Evolutionary conservation across 2,888 invertebrate genomes (phyloP), one percentile per base, ranked within the genome.

Genomic region (Amphipyra berbera): DNA sequence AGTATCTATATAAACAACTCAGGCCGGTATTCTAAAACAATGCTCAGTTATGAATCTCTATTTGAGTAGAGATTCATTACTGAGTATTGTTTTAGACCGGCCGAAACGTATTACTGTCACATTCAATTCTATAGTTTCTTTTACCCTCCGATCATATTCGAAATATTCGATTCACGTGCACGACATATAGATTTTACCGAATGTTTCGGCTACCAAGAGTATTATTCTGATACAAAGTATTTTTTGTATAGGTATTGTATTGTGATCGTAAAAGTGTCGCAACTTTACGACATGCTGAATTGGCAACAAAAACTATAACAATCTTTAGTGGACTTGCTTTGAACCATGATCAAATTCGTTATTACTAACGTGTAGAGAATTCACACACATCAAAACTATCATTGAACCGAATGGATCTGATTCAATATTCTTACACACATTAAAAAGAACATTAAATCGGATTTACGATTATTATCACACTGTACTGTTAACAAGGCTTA

Each of bases 201-300:
- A 50, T 57, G 12, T 53, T 42, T 48, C 21, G 21, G 14, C 35
- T 15, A 30, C 27, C n/a, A 38, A 35, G n/a, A n/a, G n/a, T n/a
- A n/a, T n/a, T n/a, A n/a, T 62, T 58, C n/a, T 37, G 55, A 45
- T 30, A 66, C 21, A 59, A 15, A 41, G 33, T 50, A 47, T 13
- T 47, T 60, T 57, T 57, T 67, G 14, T 57, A 49, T 41, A 49
- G 13, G 30, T 61, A 53, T n/a, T 33, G 53, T 69, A 44, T 58
- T 7, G 27, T 12, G 37, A 21, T 73, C 74, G 62, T 77, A 77
- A 77, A 78, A 47, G 44, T 50, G 52, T 66, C 61, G 12, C 30
- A 57, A 46, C 10, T 77, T 77, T 77, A 77, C 74, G 80, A 77
- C 66, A 40, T 49, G 61, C 56, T 33, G 64, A 77, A 63, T 73